Conservation (phyloP, 64 coral and sea anemone species). For the Montipora capricornis region DNA sequence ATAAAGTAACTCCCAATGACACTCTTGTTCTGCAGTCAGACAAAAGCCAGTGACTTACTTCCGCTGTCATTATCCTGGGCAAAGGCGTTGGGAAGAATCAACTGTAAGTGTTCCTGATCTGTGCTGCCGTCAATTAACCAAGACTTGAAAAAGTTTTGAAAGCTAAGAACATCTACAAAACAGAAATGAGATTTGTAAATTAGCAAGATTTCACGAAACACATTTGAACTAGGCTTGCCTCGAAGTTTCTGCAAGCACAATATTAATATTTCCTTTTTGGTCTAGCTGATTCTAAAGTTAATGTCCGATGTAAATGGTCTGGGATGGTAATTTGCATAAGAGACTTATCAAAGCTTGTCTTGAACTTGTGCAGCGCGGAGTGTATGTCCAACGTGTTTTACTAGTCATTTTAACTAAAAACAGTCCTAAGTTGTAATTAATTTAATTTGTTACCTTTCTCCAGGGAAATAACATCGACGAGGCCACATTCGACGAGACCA, state of each 20-base stretch:
- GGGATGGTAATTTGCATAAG: too few species aligned
- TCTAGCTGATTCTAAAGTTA: too few species aligned
- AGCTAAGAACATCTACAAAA: constrained; percentile 71
- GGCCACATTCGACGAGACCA: constrained; percentile 61
- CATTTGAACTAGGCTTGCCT: not conserved
- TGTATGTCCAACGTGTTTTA: too few species aligned
- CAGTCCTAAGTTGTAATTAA: too few species aligned
- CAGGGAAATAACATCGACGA: constrained; percentile 77
- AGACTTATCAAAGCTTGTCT: too few species aligned
- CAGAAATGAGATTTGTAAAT: not conserved
- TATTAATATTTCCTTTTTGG: too few species aligned
- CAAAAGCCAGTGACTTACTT: not conserved
- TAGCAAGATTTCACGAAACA: not conserved
- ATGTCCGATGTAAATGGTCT: too few species aligned
- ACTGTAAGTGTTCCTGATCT: constrained; percentile 84
- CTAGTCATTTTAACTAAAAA: too few species aligned
- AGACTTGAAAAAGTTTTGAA: constrained; percentile 93
- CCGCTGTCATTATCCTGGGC: not conserved
- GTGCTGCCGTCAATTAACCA: constrained; percentile 94
- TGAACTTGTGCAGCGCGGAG: too few species aligned
- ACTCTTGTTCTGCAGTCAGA: not conserved
- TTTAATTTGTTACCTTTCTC: constrained; percentile 77
- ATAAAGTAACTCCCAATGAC: not conserved
- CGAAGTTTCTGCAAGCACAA: not conserved
- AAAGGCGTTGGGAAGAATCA: constrained; percentile 75